Evolutionary conservation across 2,888 invertebrate genomes (phyloP).

Genomic region (Ectropis crepuscularia): DNA sequence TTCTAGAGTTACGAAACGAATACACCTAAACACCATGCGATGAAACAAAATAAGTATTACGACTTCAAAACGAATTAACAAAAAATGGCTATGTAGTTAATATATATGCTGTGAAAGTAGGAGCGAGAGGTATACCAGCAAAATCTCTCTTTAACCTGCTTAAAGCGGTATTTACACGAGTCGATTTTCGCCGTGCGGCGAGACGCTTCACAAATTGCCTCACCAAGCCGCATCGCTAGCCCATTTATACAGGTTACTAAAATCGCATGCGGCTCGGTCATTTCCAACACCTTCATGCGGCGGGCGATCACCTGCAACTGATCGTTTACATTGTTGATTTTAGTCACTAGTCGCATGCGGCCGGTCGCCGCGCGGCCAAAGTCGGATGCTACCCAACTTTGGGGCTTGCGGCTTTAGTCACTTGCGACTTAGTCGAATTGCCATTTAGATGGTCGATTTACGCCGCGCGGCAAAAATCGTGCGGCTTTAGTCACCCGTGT

Average conservation of each 20-base stretch:
- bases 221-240: constrained; percentile 50
- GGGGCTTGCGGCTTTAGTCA: constrained; percentile 54
- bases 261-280: constrained; percentile 55
- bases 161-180: constrained; percentile 51
- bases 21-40: too few relatives aligned
- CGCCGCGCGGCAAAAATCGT: constrained; percentile 49
- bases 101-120: too few relatives aligned
- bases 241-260: constrained; percentile 54
- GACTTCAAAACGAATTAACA: too few relatives aligned
- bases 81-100: too few relatives aligned
- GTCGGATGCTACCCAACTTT: constrained; percentile 54
- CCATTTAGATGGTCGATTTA: constrained; percentile 50
- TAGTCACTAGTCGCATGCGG: constrained; percentile 51
- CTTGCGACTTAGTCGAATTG: constrained; percentile 48
- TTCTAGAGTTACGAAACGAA: too few relatives aligned
- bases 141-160: too few relatives aligned
- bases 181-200: constrained; percentile 56
- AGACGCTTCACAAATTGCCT: constrained; percentile 45
- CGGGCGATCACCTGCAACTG: constrained; percentile 41
- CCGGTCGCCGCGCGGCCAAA: constrained; percentile 52
- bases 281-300: constrained; percentile 43
- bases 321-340: constrained; percentile 43
- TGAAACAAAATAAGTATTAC: too few relatives aligned
- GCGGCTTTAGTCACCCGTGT: constrained; percentile 54
- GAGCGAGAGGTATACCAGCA: too few relatives aligned